Evolutionary conservation across 2,888 invertebrate genomes (phyloP).

Genomic region (Standfussiana lucernea): DNA sequence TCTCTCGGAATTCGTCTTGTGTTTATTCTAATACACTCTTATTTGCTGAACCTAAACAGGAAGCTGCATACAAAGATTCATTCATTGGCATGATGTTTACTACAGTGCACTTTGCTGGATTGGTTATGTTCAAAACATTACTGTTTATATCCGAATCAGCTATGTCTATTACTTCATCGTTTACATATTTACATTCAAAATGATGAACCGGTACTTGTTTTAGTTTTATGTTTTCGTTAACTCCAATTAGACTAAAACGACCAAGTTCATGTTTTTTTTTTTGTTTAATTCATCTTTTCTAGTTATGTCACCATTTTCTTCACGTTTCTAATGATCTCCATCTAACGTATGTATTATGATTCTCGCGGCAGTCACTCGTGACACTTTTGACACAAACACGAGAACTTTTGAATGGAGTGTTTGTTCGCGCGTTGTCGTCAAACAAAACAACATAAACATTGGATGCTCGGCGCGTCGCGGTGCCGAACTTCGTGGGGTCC

Average conservation of each 20-base stretch:
- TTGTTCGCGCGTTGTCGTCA: slow-evolving; percentile 85
- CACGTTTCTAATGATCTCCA: slow-evolving; percentile 64
- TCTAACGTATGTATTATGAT: slow-evolving; percentile 67
- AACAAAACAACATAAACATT: slow-evolving; percentile 88
- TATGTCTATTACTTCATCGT: slow-evolving; percentile 17
- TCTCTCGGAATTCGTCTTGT: not conserved
- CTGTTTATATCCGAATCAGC: not conserved
- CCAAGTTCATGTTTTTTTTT: slow-evolving; percentile 25
- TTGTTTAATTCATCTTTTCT: slow-evolving; percentile 13
- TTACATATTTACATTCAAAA: slow-evolving; percentile 30
- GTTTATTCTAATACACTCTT: slow-evolving; percentile 22
- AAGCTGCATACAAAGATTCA: slow-evolving; percentile 41
- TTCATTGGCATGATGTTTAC: slow-evolving; percentile 38
- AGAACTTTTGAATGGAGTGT: slow-evolving; percentile 83
- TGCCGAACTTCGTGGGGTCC: slow-evolving; percentile 74
- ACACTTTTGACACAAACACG: slow-evolving; percentile 82
- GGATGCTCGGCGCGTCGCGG: slow-evolving; percentile 70
- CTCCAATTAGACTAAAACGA: slow-evolving; percentile 43
- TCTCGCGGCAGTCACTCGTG: slow-evolving; percentile 68
- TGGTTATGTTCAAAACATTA: slow-evolving; percentile 9
- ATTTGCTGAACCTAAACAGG: slow-evolving; percentile 31
- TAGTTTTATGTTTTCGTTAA: slow-evolving; percentile 33
- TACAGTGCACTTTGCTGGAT: slow-evolving; percentile 22
- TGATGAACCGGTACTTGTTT: slow-evolving; percentile 7
- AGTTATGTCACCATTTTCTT: slow-evolving; percentile 17